Evolutionary conservation across 2,888 invertebrate species (phyloP).

Genomic region (Drosophila neonasuta): DNA sequence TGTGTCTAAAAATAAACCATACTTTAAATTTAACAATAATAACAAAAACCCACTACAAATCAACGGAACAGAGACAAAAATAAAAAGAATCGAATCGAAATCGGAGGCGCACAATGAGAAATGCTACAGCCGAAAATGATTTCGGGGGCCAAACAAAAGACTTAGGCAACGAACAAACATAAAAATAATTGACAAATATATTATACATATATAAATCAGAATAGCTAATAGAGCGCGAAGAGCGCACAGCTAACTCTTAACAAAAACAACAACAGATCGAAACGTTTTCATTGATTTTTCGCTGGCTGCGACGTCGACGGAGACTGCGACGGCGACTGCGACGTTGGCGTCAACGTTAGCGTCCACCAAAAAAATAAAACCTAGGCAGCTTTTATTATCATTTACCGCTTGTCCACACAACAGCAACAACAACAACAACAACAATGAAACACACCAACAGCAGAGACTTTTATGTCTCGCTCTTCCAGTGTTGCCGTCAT

Average conservation of each 20-base stretch:
- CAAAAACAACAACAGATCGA: constrained; percentile 46
- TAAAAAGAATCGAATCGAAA: constrained; percentile 16
- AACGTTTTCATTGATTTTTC: constrained; percentile 71
- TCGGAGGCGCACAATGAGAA: constrained; percentile 33
- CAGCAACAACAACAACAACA: constrained; percentile 39
- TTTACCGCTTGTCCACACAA: constrained; percentile 70
- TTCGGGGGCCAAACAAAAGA: constrained; percentile 59
- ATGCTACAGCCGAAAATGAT: constrained; percentile 49
- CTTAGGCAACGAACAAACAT: constrained; percentile 57
- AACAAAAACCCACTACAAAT: constrained; percentile 41
- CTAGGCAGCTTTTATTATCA: constrained; percentile 75
- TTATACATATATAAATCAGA: constrained; percentile 74
- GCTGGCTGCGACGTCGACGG: constrained; percentile 49
- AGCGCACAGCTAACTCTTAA: constrained; percentile 56
- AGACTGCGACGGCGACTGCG: constrained; percentile 1
- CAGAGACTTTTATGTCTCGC: constrained; percentile 57
- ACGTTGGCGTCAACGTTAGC: constrained; percentile 25
- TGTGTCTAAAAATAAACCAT: constrained; percentile 54
- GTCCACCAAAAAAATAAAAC: constrained; percentile 48
- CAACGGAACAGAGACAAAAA: constrained; percentile 17
- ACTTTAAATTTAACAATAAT: constrained; percentile 37
- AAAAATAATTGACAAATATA: constrained; percentile 78
- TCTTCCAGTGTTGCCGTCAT: constrained; percentile 60
- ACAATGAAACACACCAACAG: constrained; percentile 29
- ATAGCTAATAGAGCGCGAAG: constrained; percentile 71